Conservation (phyloP, 2,113 vertebrate genomes). For the Pelvicachromis taeniatus region DNA sequence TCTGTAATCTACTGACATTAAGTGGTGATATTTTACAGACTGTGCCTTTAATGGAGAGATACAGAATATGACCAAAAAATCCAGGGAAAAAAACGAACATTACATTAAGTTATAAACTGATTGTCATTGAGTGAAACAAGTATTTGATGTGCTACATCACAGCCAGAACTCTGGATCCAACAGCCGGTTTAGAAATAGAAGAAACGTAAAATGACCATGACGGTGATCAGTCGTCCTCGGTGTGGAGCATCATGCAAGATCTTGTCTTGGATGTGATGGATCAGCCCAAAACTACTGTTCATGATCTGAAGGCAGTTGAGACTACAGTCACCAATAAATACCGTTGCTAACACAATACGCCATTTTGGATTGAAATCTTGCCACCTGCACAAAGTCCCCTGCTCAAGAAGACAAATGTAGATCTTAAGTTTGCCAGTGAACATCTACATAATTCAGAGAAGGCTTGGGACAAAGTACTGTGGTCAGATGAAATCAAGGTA, state of each 20-base stretch:
- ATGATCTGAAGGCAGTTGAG: neutral
- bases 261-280: neutral
- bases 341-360: neutral
- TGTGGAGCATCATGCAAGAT: neutral
- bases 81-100: neutral
- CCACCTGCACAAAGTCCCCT: fast-evolving
- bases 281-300: neutral
- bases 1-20: too few relatives aligned
- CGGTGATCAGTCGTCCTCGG: neutral
- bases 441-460: too few relatives aligned
- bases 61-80: neutral
- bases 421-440: too few relatives aligned
- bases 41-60: neutral
- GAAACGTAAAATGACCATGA: neutral
- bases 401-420: too few relatives aligned
- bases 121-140: neutral
- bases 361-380: neutral
- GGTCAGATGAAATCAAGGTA: too few relatives aligned
- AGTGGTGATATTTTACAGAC: neutral
- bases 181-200: neutral
- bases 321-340: neutral
- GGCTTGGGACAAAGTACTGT: too few relatives aligned
- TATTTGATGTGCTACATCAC: neutral
- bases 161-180: neutral
- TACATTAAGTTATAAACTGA: neutral